Conservation (phyloP, 2,888 invertebrate genomes). For the Periphyllus acericola region DNA sequence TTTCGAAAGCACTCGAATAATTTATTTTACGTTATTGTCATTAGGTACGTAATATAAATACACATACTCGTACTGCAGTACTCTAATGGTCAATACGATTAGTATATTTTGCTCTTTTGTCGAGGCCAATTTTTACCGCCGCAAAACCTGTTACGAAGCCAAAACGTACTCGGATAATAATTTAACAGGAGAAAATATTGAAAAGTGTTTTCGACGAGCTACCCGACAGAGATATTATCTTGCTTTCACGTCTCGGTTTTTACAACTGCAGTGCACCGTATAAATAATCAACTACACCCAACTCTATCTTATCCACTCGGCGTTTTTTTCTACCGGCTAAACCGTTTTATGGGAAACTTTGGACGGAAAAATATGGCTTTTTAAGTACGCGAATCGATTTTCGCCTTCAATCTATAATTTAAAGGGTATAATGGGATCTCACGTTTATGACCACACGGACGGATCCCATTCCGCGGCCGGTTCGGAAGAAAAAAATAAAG, state of each 20-base stretch:
- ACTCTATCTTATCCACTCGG: neutral
- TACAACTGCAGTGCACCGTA: neutral
- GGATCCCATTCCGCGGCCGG: neutral
- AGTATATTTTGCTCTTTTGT: too few species aligned
- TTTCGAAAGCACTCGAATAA: too few species aligned
- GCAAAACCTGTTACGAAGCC: neutral
- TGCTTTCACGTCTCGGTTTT: neutral
- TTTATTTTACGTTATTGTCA: too few species aligned
- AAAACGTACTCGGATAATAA: too few species aligned
- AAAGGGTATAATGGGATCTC: conserved; percentile 1
- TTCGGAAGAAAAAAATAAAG: neutral
- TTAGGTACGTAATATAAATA: too few species aligned
- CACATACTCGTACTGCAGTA: too few species aligned
- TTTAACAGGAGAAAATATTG: too few species aligned
- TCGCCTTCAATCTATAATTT: neutral
- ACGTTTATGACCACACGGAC: neutral
- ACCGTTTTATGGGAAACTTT: conserved; percentile 2
- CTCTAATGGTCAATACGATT: too few species aligned
- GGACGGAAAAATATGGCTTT: neutral
- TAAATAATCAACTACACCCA: neutral
- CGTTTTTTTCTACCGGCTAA: neutral
- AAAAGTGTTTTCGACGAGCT: neutral
- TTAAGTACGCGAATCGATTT: neutral
- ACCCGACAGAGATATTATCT: neutral
- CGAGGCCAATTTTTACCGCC: neutral